Evolutionary conservation across 2,113 vertebrate genomes (phyloP), one percentile per base, ranked within the genome.

Genomic region (Barbus barbus): DNA sequence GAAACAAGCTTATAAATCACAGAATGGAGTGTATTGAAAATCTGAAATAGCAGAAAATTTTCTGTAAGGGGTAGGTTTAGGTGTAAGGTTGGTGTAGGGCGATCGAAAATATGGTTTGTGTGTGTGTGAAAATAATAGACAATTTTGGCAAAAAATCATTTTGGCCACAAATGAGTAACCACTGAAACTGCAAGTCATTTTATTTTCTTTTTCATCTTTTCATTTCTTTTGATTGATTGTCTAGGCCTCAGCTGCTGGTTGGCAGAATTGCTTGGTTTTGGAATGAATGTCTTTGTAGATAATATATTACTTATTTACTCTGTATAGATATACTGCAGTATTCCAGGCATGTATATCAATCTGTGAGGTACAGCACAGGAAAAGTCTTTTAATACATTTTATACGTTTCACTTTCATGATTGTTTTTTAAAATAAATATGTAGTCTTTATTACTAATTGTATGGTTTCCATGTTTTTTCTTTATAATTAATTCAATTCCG

Each of bases 231-330:
- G 65, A 20, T 69, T 69, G 31, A 69, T 36, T 69, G 31, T 83
- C n/a, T 41, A 22, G 22, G 24, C 20, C 28, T 63, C 82, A 87
- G 91, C 90, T 93, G 92, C 91, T 92, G 92, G 90, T 82, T 93
- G 90, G 92, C 90, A 92, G 92, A 83, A 53, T 46, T 72, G 44
- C 33, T 56, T 72, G 69, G 22, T 44, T 65, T 87, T 89, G 89
- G 58, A 51, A 72, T 44, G 28, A 69, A 63, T 41, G 38, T 41
- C 38, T 33, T 46, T 46, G 36, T 44, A 28, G 3, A 63, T 16
- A 63, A 38, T 60, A 36, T 60, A 7, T 36, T 36, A 60, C 5
- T 56, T 60, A n/a, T 77, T 56, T 58, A 53, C 26, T 3, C 20
- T 56, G 31, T 77, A 12, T 28, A 36, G 20, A 56, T 76, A 56